These are phyloP conservation scores for Drosophila longiperda DNA, from an alignment of 2,888 invertebrate genomes.

Conservation along the genomic window DNA sequence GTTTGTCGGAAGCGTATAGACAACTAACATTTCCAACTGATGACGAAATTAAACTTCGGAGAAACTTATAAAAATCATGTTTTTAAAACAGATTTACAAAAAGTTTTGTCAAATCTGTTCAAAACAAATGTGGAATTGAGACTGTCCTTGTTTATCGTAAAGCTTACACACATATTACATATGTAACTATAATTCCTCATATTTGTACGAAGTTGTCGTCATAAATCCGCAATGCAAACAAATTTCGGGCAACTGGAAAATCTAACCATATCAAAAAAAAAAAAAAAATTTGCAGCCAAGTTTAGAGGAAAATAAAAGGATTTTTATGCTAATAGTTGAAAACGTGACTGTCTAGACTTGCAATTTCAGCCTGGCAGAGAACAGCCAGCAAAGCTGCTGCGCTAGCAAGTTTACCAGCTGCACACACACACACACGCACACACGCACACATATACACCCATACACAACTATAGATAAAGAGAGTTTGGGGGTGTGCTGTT, in stretches of 20 bases:
- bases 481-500: constrained; percentile 71
- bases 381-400: constrained; percentile 37
- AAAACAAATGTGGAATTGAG: neutral
- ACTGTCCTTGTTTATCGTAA: neutral
- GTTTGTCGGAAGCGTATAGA: neutral
- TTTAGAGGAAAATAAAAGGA: constrained; percentile 27
- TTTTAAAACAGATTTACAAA: neutral
- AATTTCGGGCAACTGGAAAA: constrained; percentile 26
- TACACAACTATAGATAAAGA: constrained; percentile 30
- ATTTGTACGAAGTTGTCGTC: neutral
- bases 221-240: constrained; percentile 31
- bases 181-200: neutral
- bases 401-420: constrained; percentile 54
- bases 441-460: constrained; percentile 26
- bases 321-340: constrained; percentile 48
- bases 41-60: neutral
- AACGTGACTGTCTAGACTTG: constrained; percentile 64
- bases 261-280: constrained; percentile 46
- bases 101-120: neutral
- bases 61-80: neutral
- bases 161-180: neutral
- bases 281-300: constrained; percentile 20
- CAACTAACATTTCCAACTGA: neutral
- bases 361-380: constrained; percentile 56
- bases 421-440: constrained; percentile 39